Base-by-base conservation (phyloP, 2,113 vertebrate genomes). In the Chionis minor region DNA sequence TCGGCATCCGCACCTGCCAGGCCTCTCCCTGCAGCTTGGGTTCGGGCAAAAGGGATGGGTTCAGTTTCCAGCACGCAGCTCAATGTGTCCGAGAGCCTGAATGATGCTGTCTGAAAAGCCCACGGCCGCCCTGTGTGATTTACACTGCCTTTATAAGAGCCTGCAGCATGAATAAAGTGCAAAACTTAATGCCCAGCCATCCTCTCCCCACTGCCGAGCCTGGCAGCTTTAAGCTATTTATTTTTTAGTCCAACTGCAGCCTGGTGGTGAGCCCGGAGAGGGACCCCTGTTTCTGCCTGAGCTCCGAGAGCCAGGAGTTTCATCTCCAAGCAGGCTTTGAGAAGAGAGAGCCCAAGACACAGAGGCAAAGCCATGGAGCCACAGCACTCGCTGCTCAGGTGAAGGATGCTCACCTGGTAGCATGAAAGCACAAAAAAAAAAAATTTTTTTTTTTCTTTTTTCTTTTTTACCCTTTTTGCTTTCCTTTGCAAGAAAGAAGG, bases 391-490 rank as follows among this genome's bases (percentile, higher is more conserved):
- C 54, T 26, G 33, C 49, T 73, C 4, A 0, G 28, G 27, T 35
- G 65, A 63, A 86, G 40, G 56, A 71, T 5, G 0, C 18, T 51
- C 4, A 0, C 18, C 54, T 9, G 0, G 0, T 4, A 38, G 80
- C 33, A 51, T 54, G 62, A 70, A 59, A 81, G 21, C 55, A 54
- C 59, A n/a, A 59, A n/a, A 86, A 51, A 67, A 63, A 21, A 70
- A 44, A 38, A 38, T 38, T 38, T 38, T 38, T 38, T 38, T 38
- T 38, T 38, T 38, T 38, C 9, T 38, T 38, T 38, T 38, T 38
- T 38, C 9, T 38, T 38, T 51, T 91, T 92, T 71, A 84, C 69
- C 80, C 33, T 49, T 90, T 66, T 30, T 69, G 73, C 49, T 79
- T n/a, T 61, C 49, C 52, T 79, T 80, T 58, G 51, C 0, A 0